Conservation (phyloP, 2,888 invertebrate species). For the Branchellion lobata region DNA sequence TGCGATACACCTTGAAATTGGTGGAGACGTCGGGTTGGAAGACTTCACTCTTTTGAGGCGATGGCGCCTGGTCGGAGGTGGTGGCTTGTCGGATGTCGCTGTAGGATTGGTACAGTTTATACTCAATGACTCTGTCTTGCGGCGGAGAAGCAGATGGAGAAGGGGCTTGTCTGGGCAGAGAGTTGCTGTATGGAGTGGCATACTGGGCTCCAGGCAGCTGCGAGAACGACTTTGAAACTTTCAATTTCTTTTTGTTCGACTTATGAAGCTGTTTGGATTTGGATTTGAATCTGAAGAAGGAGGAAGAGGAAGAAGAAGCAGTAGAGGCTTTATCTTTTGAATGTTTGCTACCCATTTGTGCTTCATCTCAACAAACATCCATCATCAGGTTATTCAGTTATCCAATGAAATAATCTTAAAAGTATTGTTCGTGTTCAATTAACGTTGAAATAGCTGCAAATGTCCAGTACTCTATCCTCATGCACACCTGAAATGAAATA, state of each 20-base stretch:
- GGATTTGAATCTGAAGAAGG: slow-evolving; percentile 7
- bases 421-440: too few species aligned
- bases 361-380: background rate
- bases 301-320: background rate
- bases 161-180: too few species aligned
- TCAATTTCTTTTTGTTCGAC: background rate
- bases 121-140: background rate
- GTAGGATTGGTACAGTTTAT: background rate
- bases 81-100: background rate
- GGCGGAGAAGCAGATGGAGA: background rate
- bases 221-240: background rate
- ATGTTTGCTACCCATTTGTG: background rate
- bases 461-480: too few species aligned
- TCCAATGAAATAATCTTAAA: too few species aligned
- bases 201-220: background rate
- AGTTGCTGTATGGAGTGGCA: background rate
- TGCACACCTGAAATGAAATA: too few species aligned
- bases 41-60: background rate
- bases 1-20: background rate
- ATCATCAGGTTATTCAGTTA: background rate
- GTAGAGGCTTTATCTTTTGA: background rate
- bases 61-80: background rate
- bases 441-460: too few species aligned
- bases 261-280: slow-evolving; percentile 2
- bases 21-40: background rate